Evolutionary conservation across 1,140 invertebrate genomes (phyloP).

Genomic region (Probaryconus sp.): DNA sequence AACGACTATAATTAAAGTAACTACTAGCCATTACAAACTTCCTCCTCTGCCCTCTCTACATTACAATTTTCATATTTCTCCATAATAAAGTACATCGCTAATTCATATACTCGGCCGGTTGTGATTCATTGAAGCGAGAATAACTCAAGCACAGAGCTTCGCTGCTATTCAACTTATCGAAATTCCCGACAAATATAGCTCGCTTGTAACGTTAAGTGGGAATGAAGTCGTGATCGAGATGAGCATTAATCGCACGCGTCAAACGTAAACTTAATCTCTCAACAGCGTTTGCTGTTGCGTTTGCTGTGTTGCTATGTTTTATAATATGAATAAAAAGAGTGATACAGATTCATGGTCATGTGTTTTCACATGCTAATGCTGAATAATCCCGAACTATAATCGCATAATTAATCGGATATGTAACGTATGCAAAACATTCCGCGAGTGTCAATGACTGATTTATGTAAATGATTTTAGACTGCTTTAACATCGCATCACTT

Average conservation of each 20-base stretch:
- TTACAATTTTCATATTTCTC: constrained; percentile 24
- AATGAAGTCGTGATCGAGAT: constrained; percentile 39
- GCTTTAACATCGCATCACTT: constrained; percentile 13
- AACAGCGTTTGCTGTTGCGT: too few relatives aligned
- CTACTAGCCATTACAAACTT: constrained; percentile 28
- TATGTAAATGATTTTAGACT: constrained; percentile 39
- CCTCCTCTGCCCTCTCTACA: constrained; percentile 18
- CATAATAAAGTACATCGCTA: constrained; percentile 17
- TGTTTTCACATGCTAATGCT: constrained; percentile 43
- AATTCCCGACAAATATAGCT: constrained; percentile 8
- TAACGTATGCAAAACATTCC: constrained; percentile 40
- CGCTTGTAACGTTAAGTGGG: constrained; percentile 8
- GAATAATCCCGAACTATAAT: constrained; percentile 47
- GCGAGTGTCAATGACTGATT: constrained; percentile 60
- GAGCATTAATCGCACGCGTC: constrained; percentile 44
- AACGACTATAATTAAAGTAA: constrained; percentile 38
- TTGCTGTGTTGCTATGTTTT: too few relatives aligned
- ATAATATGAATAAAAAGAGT: too few relatives aligned
- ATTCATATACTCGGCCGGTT: constrained; percentile 23
- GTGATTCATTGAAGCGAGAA: constrained; percentile 11
- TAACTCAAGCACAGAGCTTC: neutral
- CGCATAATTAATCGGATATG: constrained; percentile 59
- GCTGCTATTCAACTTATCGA: constrained; percentile 5
- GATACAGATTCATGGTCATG: constrained; percentile 31
- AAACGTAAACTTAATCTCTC: constrained; percentile 27